phyloP scores from a whole-genome alignment of 2,888 invertebrate species.

The Lasioglossum morio region DNA sequence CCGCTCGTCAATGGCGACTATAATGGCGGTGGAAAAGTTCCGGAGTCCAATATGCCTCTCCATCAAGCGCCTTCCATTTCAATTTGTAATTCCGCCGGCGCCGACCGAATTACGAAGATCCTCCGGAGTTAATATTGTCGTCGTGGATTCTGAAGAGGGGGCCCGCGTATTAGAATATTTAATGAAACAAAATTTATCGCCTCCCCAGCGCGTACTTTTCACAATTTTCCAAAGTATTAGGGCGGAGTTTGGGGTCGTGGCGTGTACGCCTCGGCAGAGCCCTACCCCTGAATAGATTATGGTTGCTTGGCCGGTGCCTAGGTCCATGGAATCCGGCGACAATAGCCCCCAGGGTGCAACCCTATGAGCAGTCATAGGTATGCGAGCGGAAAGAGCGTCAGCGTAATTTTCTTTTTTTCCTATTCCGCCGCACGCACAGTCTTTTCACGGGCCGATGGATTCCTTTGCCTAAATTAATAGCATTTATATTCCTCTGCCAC shows the following conservation, averaged over 20 bases:
- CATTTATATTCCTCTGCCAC: slow-evolving; percentile 77
- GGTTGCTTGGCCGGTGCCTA: slow-evolving; percentile 73
- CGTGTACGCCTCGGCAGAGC: slow-evolving; percentile 45
- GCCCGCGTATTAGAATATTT: slow-evolving; percentile 54
- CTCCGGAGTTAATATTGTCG: slow-evolving; percentile 42
- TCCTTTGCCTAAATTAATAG: slow-evolving; percentile 82
- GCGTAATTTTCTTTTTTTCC: slow-evolving; percentile 71
- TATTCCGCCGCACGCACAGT: slow-evolving; percentile 50
- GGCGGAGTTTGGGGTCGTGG: slow-evolving; percentile 71
- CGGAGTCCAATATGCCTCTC: neutral
- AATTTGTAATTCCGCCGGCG: slow-evolving; percentile 37
- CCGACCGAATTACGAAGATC: slow-evolving; percentile 39
- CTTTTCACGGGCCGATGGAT: slow-evolving; percentile 82
- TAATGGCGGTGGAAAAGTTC: slow-evolving; percentile 2
- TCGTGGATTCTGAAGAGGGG: slow-evolving; percentile 7
- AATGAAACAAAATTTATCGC: slow-evolving; percentile 54
- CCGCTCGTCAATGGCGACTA: neutral
- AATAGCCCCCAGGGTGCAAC: slow-evolving; percentile 79
- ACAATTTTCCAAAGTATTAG: slow-evolving; percentile 63
- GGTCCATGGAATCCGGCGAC: slow-evolving; percentile 67
- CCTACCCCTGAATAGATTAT: slow-evolving; percentile 65
- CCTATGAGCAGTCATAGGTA: slow-evolving; percentile 71
- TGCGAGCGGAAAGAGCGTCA: slow-evolving; percentile 52
- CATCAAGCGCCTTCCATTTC: slow-evolving; percentile 26
- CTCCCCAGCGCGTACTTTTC: slow-evolving; percentile 26